Percentiles rank a stretch among this genome's conserved stretches.
phyloP scores from a whole-genome alignment of 2,888 invertebrate genomes.

The Erannis defoliaria region DNA sequence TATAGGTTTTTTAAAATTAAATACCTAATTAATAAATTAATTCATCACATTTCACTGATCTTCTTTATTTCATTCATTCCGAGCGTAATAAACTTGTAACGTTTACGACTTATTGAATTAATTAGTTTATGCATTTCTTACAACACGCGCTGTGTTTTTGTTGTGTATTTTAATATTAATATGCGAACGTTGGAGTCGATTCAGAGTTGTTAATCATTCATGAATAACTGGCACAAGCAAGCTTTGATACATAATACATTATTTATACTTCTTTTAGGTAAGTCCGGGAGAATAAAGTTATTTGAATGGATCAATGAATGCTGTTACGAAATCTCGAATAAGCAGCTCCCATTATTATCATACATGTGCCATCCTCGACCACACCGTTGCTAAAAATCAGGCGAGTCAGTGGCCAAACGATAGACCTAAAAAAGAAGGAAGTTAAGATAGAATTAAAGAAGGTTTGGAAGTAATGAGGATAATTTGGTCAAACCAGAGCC shows the following conservation, averaged over 20 bases:
- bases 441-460: too few species aligned
- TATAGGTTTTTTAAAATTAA: too few species aligned
- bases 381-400: too few species aligned
- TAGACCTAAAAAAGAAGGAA: too few species aligned
- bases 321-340: background rate
- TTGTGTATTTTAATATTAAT: conserved; percentile 41
- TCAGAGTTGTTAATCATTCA: conserved; percentile 33
- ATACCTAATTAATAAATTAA: background rate
- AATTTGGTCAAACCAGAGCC: too few species aligned
- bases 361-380: too few species aligned
- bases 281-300: conserved; percentile 4
- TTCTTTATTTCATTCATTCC: conserved; percentile 29
- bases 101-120: conserved; percentile 37
- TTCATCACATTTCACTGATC: background rate
- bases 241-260: conserved; percentile 17
- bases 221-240: conserved; percentile 21
- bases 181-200: conserved; percentile 36
- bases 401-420: too few species aligned
- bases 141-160: conserved; percentile 37
- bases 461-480: too few species aligned
- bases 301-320: background rate
- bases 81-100: conserved; percentile 18
- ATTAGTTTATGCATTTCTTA: conserved; percentile 42
- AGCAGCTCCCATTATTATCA: too few species aligned
- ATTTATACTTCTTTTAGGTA: conserved; percentile 5